phyloP scores from a whole-genome alignment of 2,113 vertebrate genomes.

The Toxotes chatareus region DNA sequence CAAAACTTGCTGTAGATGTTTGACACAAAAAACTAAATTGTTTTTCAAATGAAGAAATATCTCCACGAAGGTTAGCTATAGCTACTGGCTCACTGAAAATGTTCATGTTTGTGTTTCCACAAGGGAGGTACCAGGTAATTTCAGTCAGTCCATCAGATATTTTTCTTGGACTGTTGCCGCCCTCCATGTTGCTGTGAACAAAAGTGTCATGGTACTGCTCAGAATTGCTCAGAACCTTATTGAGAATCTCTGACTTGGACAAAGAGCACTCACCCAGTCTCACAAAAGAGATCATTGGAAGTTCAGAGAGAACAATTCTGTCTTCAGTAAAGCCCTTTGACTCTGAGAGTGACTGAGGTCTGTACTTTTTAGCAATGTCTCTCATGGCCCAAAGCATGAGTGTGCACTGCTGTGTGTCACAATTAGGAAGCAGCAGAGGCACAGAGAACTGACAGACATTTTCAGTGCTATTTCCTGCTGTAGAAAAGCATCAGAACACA shows the following conservation, averaged over 20 bases:
- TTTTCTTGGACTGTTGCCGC: slow-evolving; percentile 69
- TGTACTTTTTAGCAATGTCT: slow-evolving; percentile 77
- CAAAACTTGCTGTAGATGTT: slow-evolving; percentile 83
- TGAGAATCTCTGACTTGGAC: slow-evolving; percentile 87
- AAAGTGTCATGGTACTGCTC: slow-evolving; percentile 81
- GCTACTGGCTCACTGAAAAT: slow-evolving; percentile 81
- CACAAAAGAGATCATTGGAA: slow-evolving; percentile 85
- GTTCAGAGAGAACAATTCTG: slow-evolving; percentile 67
- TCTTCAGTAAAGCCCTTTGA: slow-evolving; percentile 66
- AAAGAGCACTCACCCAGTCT: slow-evolving; percentile 81
- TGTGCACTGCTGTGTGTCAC: slow-evolving; percentile 72
- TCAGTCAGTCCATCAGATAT: slow-evolving; percentile 86
- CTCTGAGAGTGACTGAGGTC: slow-evolving; percentile 59
- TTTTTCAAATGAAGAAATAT: slow-evolving; percentile 73
- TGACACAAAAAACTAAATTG: slow-evolving; percentile 84
- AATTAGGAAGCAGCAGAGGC: slow-evolving; percentile 83
- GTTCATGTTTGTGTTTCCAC: slow-evolving; percentile 70
- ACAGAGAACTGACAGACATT: slow-evolving; percentile 87
- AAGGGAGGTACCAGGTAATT: slow-evolving; percentile 85
- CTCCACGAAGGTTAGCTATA: slow-evolving; percentile 82
- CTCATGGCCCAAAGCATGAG: slow-evolving; percentile 84
- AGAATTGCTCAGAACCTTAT: slow-evolving; percentile 79
- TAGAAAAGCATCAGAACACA: slow-evolving; percentile 83
- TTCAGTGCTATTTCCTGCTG: slow-evolving; percentile 82
- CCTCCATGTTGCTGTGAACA: slow-evolving; percentile 76